Percentiles rank a stretch among this genome's conserved stretches.
phyloP scores from a whole-genome alignment of 2,113 vertebrate genomes.

The Lates calcarifer region DNA sequence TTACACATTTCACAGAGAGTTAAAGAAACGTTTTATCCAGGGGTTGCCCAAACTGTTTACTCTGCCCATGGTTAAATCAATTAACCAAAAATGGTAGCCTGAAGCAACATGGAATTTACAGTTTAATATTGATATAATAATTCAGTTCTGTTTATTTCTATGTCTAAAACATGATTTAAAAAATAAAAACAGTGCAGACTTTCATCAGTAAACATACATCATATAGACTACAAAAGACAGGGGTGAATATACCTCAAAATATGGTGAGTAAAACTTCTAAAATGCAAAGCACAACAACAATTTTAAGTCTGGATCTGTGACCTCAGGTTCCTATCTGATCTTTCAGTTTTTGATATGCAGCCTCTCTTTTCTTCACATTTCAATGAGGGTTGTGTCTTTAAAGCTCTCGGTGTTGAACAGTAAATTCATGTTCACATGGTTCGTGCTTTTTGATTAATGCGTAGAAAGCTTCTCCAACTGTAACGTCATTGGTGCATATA shows the following conservation, averaged over 20 bases:
- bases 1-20: no score
- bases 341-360: no score
- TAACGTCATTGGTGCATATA: conserved; percentile 46
- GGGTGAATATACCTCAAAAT: background rate
- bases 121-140: background rate
- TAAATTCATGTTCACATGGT: background rate
- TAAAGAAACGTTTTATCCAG: no score
- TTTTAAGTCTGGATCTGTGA: no score
- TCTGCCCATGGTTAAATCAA: no score
- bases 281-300: no score
- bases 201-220: no score
- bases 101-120: no score
- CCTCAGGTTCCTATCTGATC: no score
- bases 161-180: background rate
- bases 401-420: conserved; percentile 15
- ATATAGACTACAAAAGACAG: background rate
- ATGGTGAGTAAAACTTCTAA: no score
- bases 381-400: background rate
- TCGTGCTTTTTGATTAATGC: rapidly evolving
- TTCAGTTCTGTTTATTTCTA: background rate
- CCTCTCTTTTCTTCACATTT: no score
- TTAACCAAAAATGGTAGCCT: background rate
- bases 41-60: no score
- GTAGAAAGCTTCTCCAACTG: conserved; percentile 30
- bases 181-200: background rate